Conservation (phyloP, 2,888 invertebrate genomes). For the Melanophora roralis region DNA sequence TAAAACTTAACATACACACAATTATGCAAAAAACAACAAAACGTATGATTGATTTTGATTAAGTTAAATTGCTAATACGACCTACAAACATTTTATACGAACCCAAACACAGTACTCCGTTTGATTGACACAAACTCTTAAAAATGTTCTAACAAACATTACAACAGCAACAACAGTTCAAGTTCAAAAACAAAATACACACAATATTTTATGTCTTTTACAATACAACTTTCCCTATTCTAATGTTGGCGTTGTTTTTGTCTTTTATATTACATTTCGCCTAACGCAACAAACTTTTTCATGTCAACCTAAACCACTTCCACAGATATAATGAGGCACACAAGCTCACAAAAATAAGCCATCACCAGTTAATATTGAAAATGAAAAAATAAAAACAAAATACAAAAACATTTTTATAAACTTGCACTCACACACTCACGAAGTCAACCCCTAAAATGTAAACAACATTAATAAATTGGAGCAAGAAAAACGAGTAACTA, state of each 20-base stretch:
- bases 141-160: too few relatives aligned
- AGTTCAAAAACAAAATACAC: conserved; percentile 42
- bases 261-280: conserved; percentile 6
- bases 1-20: too few relatives aligned
- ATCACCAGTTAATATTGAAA: neutral
- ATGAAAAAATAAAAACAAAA: neutral
- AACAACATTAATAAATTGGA: conserved; percentile 29
- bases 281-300: conserved; percentile 51
- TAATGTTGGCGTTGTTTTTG: conserved; percentile 1
- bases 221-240: neutral
- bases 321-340: conserved; percentile 45
- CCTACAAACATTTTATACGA: neutral
- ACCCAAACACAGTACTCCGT: too few relatives aligned
- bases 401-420: neutral
- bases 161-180: conserved; percentile 22
- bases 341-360: neutral
- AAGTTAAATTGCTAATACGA: neutral
- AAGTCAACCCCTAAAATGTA: conserved; percentile 36
- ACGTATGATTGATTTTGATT: conserved; percentile 6
- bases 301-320: conserved; percentile 36
- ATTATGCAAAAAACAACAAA: too few relatives aligned
- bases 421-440: neutral
- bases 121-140: too few relatives aligned
- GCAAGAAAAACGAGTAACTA: conserved; percentile 9
- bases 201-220: neutral